Conservation (phyloP, 92 coral and sea anemone genomes). For the Actinostola sp. region DNA sequence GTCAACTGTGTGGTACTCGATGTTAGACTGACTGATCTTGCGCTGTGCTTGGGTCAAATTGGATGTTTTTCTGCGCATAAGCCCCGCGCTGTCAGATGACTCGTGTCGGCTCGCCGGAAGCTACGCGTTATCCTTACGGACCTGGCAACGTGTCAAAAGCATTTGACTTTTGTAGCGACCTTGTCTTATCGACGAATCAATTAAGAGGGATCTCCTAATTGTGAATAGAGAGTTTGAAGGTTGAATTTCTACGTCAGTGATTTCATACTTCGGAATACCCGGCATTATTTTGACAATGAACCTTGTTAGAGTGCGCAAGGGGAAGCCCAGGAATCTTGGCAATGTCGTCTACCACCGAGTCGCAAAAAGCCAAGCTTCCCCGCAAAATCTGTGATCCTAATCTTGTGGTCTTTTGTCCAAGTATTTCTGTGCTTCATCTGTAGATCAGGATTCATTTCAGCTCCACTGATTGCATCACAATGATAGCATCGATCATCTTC, state of each 20-base stretch:
- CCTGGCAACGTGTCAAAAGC: conserved; percentile 53
- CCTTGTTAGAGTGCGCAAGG: conserved; percentile 50
- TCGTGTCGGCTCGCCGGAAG: conserved; percentile 61
- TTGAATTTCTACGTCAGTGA: not conserved
- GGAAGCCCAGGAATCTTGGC: conserved; percentile 77
- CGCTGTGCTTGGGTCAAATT: conserved; percentile 35
- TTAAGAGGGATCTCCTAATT: conserved; percentile 25
- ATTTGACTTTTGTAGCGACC: conserved; percentile 29
- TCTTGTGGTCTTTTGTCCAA: conserved; percentile 6
- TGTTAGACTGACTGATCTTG: conserved; percentile 12
- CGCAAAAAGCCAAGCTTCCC: conserved; percentile 29
- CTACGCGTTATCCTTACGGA: conserved; percentile 24
- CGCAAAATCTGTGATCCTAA: conserved; percentile 19
- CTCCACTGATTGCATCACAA: not conserved
- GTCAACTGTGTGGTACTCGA: conserved; percentile 18
- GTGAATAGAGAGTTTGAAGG: conserved; percentile 13
- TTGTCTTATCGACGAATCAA: conserved; percentile 32
- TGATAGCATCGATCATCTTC: conserved; percentile 6
- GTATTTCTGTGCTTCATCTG: conserved; percentile 1
- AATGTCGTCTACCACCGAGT: conserved; percentile 56
- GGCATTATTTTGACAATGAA: not conserved
- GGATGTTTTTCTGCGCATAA: conserved; percentile 28
- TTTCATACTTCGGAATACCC: not conserved
- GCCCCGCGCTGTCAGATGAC: conserved; percentile 25
- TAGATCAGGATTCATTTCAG: conserved; percentile 10